Evolutionary conservation across 2,113 vertebrate species (phyloP), one percentile per base, ranked within the genome.

Genomic region (Protobothrops flavoviridis): DNA sequence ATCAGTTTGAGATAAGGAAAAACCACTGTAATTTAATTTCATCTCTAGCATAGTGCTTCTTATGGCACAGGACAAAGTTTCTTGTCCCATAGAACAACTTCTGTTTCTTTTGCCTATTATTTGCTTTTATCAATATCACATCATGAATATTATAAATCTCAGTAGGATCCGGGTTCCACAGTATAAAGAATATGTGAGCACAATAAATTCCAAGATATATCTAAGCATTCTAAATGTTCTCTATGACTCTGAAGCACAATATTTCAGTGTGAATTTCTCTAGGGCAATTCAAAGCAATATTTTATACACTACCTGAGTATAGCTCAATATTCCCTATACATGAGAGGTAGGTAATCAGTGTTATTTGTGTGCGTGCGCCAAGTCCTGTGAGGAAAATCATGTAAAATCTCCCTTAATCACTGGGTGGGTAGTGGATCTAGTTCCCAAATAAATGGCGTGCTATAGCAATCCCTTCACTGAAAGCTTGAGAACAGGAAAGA

Each of bases 391-490:
- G 88, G 56, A n/a, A 86, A 56, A 64, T 33, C 56, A 86, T 89
- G 26, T 52, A 90, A 0, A 43, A 93, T 39, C 2, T 1, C 5
- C 5, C 29, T 1, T 13, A 91, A 53, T 61, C 8, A 8, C 94
- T 91, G 91, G 10, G 23, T 61, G 12, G 7, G 92, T 64, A 23
- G 91, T 57, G 93, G 96, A 95, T 93, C 94, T 94, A 94, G 97
- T 87, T 95, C 97, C 95, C 94, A 96, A 95, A 96, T 95, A 95
- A 98, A 98, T 97, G 96, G 95, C 97, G 91, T 89, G 94, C 95
- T 93, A 95, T 90, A 95, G 96, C 96, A 96, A 94, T 33, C 95
- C 96, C 96, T 95, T 97, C 96, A 94, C 95, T 69, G 57, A 94
- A 96, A 97, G 96, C 89, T 29, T 13, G 23, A 53, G 89, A 93